Conservation (phyloP, 2,113 vertebrate genomes). For the Boulengeromyrus knoepffleri region DNA sequence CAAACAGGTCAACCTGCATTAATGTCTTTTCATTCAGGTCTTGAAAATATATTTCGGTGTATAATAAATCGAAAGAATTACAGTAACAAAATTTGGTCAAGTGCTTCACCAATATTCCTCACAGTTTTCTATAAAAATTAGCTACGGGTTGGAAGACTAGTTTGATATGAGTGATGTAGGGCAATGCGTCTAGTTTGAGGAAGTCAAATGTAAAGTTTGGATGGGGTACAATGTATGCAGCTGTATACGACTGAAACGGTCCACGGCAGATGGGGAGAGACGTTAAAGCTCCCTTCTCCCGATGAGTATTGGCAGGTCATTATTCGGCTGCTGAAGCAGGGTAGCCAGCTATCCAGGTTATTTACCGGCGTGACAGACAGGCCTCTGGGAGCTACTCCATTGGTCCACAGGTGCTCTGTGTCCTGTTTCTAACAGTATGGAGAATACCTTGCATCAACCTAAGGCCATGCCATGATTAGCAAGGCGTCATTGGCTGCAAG, state of each 20-base stretch:
- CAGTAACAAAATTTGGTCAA: neutral
- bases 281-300: neutral
- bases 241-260: neutral
- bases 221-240: neutral
- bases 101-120: neutral
- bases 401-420: neutral
- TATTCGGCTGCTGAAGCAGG: neutral
- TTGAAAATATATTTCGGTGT: neutral
- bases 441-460: neutral
- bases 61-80: neutral
- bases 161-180: neutral
- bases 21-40: neutral
- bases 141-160: neutral
- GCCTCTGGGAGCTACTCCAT: neutral
- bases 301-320: neutral
- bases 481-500: neutral
- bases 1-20: neutral
- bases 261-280: neutral
- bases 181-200: neutral
- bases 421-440: neutral
- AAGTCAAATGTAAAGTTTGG: neutral
- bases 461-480: neutral
- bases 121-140: neutral
- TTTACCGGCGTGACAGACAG: neutral
- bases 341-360: neutral